A percentile compares a stretch with the other conserved stretches of the same genome.
These are phyloP conservation scores for Drosophila virilis DNA, from an alignment of 1,140 invertebrate genomes.

Conservation along the genomic window DNA sequence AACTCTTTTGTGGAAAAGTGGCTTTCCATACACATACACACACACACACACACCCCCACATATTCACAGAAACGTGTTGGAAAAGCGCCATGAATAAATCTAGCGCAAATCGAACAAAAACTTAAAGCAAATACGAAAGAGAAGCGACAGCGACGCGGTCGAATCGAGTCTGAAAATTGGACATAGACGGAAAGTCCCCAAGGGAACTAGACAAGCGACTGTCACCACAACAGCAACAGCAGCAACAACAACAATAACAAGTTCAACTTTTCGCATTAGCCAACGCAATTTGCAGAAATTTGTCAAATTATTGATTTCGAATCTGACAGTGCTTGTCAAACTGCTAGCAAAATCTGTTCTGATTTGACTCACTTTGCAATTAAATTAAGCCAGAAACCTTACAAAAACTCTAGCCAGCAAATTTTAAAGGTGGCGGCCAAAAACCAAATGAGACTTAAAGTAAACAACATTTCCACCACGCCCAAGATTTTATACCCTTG, in stretches of 20 bases:
- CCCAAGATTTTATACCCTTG: no score
- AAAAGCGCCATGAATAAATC: constrained; percentile 58
- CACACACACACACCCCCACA: constrained; percentile 3
- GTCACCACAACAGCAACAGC: constrained; percentile 29
- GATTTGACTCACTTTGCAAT: constrained; percentile 10
- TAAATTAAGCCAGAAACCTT: constrained; percentile 46
- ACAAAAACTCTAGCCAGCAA: constrained; percentile 37
- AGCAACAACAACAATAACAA: background rate
- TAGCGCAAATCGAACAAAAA: constrained; percentile 63
- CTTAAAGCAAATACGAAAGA: constrained; percentile 31
- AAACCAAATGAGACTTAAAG: constrained; percentile 23
- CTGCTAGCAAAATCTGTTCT: constrained; percentile 3
- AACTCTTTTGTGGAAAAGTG: constrained; percentile 45
- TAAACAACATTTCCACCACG: constrained; percentile 9
- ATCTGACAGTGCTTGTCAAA: constrained; percentile 30
- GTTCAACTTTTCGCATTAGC: constrained; percentile 17
- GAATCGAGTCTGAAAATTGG: constrained; percentile 8
- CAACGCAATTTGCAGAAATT: constrained; percentile 36
- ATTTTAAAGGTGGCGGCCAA: constrained; percentile 47
- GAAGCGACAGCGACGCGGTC: constrained; percentile 1
- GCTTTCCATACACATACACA: constrained; percentile 7
- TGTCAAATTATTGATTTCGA: constrained; percentile 40
- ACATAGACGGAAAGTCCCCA: constrained; percentile 61
- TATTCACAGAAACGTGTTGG: background rate
- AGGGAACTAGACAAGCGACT: constrained; percentile 54